Conservation (phyloP, 1,140 invertebrate genomes). For the Catajapyx aquilonaris region DNA sequence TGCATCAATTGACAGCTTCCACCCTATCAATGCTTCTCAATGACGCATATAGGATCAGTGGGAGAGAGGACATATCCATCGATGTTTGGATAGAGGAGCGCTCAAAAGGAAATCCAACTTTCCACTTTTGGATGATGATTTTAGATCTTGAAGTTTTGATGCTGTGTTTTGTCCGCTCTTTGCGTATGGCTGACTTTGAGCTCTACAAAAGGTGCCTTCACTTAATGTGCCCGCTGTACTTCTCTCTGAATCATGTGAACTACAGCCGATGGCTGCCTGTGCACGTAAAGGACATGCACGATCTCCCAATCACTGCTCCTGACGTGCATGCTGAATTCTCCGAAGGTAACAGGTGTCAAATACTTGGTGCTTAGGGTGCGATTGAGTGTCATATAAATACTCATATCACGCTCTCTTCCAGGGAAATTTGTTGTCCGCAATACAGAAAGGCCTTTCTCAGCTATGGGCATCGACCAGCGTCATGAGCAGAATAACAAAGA, state of each 20-base stretch:
- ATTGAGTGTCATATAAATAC: too few relatives aligned
- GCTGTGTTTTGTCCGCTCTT: constrained; percentile 5
- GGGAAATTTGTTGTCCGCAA: too few relatives aligned
- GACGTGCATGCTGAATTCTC: neutral
- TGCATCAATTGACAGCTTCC: constrained; percentile 6
- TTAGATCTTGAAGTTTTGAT: constrained; percentile 4
- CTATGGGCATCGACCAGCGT: too few relatives aligned
- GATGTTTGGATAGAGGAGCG: neutral
- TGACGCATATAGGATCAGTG: constrained; percentile 2
- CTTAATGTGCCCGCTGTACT: constrained; percentile 3
- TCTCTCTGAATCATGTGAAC: constrained; percentile 7
- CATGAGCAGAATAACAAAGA: too few relatives aligned
- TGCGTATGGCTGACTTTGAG: constrained; percentile 2
- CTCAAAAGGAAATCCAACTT: neutral
- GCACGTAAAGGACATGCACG: constrained; percentile 9
- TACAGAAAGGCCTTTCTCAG: too few relatives aligned
- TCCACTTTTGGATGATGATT: constrained; percentile 3
- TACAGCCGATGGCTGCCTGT: constrained; percentile 11
- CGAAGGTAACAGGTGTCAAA: too few relatives aligned
- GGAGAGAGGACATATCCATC: neutral
- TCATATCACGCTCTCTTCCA: too few relatives aligned
- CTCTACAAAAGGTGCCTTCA: constrained; percentile 3
- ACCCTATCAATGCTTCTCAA: constrained; percentile 1
- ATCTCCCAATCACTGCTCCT: constrained; percentile 3
- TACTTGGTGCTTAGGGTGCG: too few relatives aligned